Evolutionary conservation across 2,888 invertebrate genomes (phyloP), one percentile per base, ranked within the genome.

Genomic region (Drosophila lacicola): DNA sequence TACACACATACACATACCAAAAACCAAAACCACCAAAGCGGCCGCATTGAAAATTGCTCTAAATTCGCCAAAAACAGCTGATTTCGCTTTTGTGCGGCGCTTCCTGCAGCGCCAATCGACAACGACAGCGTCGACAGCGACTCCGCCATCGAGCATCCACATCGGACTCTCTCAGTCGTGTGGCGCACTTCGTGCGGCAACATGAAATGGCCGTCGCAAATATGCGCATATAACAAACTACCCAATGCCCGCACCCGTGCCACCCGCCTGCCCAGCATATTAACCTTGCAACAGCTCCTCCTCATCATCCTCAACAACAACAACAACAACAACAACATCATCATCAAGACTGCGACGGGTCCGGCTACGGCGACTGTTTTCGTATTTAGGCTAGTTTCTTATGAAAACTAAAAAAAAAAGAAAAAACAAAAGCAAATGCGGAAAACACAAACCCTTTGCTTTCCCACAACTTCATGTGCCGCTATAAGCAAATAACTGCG

Each of bases 1-100:
- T 13, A n/a, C 4, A 69, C 11, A 21, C 14, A 62, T 61, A 60
- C 41, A 69, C 54, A 62, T 71, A 63, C 41, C 54, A 73, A 76
- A 86, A 68, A 80, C 58, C 55, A 70, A 84, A 65, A 72, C 76
- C 67, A 66, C 64, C 68, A 76, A 81, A 80, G 74, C 69, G 68
- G 69, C 76, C 80, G 80, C 88, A 83, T 88, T 86, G 89, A 80
- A 86, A 86, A 89, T 88, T 89, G 86, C 86, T 86, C 86, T 86
- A 86, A 76, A 86, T 86, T 86, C 80, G 89, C 88, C 83, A 86
- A 83, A 86, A 86, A 89, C 86, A 86, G 86, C 86, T 86, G 86
- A 88, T 89, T 88, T 86, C 68, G 76, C 64, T 80, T 74, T 68
- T 62, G 69, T 74, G 60, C 53, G 67, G 46, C 70, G 78, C 78